These are phyloP conservation scores for Hipparchia semele DNA, from an alignment of 2,888 invertebrate genomes.

Conservation along the genomic window DNA sequence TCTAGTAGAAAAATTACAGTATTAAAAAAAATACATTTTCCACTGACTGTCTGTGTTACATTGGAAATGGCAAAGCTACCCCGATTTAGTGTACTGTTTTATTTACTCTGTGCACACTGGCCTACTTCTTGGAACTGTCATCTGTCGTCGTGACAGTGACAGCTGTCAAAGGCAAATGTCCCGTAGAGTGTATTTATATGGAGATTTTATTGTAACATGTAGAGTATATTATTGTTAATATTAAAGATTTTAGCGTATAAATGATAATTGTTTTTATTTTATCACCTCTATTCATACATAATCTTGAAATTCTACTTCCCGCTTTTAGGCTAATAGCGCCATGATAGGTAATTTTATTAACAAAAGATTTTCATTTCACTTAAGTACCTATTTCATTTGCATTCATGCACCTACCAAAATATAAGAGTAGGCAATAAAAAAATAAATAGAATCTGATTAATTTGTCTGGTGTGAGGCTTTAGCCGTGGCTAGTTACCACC, in stretches of 20 bases:
- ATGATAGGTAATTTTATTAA: too few species aligned
- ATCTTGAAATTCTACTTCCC: too few species aligned
- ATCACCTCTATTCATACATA: neutral
- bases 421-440: too few species aligned
- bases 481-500: too few species aligned
- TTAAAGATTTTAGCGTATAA: conserved; percentile 80
- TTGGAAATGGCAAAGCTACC: neutral
- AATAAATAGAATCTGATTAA: too few species aligned
- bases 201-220: conserved; percentile 73
- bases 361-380: too few species aligned
- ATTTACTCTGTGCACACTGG: conserved; percentile 37
- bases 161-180: conserved; percentile 47
- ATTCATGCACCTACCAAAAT: too few species aligned
- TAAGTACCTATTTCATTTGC: too few species aligned
- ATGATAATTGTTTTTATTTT: conserved; percentile 53
- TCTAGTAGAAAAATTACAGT: neutral
- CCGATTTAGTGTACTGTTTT: conserved; percentile 9
- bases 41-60: neutral
- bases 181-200: conserved; percentile 63
- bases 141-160: conserved; percentile 39
- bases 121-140: conserved; percentile 37
- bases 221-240: conserved; percentile 82
- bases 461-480: too few species aligned
- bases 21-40: neutral
- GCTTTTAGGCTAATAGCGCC: too few species aligned